Base-by-base conservation (phyloP, 2,797 vertebrate genomes). In the Leptoclinus maculatus region DNA sequence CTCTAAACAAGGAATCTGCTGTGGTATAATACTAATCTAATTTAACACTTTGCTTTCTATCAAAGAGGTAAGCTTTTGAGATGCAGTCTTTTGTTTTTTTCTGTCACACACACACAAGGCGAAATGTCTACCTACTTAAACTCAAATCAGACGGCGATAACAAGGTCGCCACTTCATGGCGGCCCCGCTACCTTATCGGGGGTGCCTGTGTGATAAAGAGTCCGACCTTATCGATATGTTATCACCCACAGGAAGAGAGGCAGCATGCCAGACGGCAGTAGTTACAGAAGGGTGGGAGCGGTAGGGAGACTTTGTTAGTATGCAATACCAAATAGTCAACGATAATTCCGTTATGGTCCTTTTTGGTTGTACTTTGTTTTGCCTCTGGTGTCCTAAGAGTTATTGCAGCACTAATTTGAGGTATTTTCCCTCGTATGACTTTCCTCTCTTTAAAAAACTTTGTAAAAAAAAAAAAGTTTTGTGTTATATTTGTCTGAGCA, bases 121-220 rank as follows among this genome's bases (percentile, higher is more conserved):
- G 3, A 80, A 83, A 71, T 29, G 38, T 74, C 34, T 63, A 8
- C 72, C 70, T 71, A 68, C 81, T 80, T 76, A 9, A 83, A 68
- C 67, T 76, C 58, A 78, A 79, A 87, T 75, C 83, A 88, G 79
- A 83, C 85, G 1, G 49, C 1, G 92, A 94, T 94, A 93, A 79
- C 84, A 29, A 78, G 80, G 89, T 76, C 80, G 66, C 88, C 91
- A 79, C 88, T 80, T 75, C 51, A 71, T 43, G 77, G 63, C 86
- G 45, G 75, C 72, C 12, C 45, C 47, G 11, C 65, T 79, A 36
- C 81, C 76, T 84, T 76, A 76, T 80, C 77, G 82, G 78, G 82
- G 78, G 80, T 79, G 75, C 66, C 64, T 83, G 75, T 64, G 43
- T 54, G 87, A 85, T 84, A 85, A 83, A 67, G 79, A 79, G 49